Base-by-base conservation (phyloP, 2,797 vertebrate species). In the Ara ararauna region DNA sequence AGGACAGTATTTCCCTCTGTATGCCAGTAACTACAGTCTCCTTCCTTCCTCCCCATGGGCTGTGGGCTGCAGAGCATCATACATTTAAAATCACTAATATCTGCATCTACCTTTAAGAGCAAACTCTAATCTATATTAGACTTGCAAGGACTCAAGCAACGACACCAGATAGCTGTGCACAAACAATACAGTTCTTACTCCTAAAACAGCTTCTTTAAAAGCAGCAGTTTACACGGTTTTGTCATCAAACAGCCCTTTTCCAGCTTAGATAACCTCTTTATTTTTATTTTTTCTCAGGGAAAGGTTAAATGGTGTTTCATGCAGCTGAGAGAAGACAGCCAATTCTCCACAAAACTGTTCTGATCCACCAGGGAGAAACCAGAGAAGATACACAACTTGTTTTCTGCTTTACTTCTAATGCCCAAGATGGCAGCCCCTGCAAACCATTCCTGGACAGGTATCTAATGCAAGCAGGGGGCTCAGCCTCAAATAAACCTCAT, bases 191-290 rank as follows among this genome's bases (percentile, higher is more conserved):
- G 54, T 30, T 95, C 51, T 79, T 51, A 76, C 24, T 87, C 60
- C 81, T 86, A 67, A 51, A 90, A 16, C 40, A 80, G 60, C 56
- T 87, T 85, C 56, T 87, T 89, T 80, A 89, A 83, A 93, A 87
- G 81, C 77, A 93, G 64, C 42, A 78, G 34, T 89, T 85, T 73
- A 92, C 71, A 82, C 20, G 40, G 42, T 64, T 85, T 89, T 82
- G 77, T 45, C 85, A 67, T 89, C 84, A 94, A 72, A 76, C 71
- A 92, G 56, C 64, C 74, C 90, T 96, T 77, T 66, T 66, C 71
- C 84, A 73, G 56, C 75, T 82, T 70, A 91, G 30, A 60, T 48
- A 62, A 47, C 44, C 44, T 88, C 83, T 58, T 58, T 34, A 16
- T 58, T 16, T 58, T 58, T 58, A 16, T 58, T 24, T 58, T 58